Evolutionary conservation across 2,113 vertebrate genomes (phyloP), one percentile per base, ranked within the genome.

Genomic region (Tragelaphus buxtoni): DNA sequence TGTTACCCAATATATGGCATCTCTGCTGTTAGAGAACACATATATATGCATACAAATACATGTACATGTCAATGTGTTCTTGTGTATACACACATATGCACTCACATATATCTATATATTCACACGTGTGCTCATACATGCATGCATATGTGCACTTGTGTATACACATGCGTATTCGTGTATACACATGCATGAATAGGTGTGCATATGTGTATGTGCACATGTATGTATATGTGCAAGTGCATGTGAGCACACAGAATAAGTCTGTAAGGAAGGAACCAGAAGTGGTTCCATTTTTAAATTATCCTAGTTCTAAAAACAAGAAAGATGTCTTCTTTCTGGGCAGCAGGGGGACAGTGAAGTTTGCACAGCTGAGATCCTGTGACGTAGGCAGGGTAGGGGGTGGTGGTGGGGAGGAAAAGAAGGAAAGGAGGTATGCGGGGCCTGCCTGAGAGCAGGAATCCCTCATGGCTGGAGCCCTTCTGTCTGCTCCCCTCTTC

Each of bases 91-190:
- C 49, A 53, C 6, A 53, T 0, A 35, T 18, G 4, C 13, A 79
- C 39, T 18, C 28, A 77, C 45, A 18, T 7, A 32, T 0, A 51
- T 4, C 17, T 32, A 51, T 30, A n/a, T 1, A 20, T 22, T 22
- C 65, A 74, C 69, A 42, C 0, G 0, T 42, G 5, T 42, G 22
- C 11, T 42, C 32, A n/a, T 4, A 11, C 32, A 13, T 0, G 0
- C 77, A n/a, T 1, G 10, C 10, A 20, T 8, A 1, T 0, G 10
- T 51, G 18, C 32, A 80, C 65, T 22, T 35, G 65, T 39, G n/a
- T 22, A 35, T 3, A 35, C 28, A 79, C 28, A 80, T 22, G 30
- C 30, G 22, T 1, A 51, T 4, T 32, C 1, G 10, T 11, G 32
- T 12, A 32, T 24, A 9, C 30, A 61, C 30, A 90, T 2, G 11